phyloP scores from a whole-genome alignment of 2,113 vertebrate species.

The Anser cygnoides region DNA sequence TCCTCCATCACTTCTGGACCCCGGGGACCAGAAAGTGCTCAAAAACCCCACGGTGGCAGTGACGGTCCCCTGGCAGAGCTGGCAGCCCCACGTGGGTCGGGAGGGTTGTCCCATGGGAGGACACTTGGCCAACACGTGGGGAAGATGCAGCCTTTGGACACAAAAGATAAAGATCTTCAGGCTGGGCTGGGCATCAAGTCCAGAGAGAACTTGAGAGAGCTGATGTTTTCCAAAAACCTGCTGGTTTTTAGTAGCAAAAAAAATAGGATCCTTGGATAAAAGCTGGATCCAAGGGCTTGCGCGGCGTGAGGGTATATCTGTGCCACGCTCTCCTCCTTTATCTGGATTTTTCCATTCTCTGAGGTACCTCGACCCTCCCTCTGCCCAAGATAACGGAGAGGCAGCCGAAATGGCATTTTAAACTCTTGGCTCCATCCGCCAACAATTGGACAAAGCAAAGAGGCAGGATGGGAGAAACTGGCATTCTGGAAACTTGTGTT shows the following conservation, averaged over 20 bases:
- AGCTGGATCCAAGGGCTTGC: not conserved
- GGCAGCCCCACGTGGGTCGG: not conserved
- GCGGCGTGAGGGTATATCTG: not conserved
- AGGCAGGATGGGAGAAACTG: conserved; percentile 64
- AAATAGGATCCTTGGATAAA: not conserved
- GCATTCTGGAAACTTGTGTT: conserved; percentile 49
- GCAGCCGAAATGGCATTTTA: conserved; percentile 52
- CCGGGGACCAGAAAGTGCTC: not conserved
- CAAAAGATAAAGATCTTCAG: not conserved
- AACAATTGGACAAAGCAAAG: conserved; percentile 67
- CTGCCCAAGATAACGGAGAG: conserved; percentile 61
- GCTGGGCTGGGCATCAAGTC: not conserved
- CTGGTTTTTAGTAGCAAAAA: not conserved
- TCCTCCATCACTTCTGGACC: not conserved
- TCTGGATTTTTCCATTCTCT: not conserved
- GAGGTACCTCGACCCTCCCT: conserved; percentile 33
- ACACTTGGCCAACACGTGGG: not conserved
- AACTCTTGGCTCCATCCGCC: conserved; percentile 51
- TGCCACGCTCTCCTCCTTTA: not conserved
- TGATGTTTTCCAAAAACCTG: not conserved
- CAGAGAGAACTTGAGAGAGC: not conserved
- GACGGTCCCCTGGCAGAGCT: fast-evolving
- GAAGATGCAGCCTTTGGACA: not conserved
- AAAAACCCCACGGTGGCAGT: too few species aligned
- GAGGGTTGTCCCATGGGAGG: not conserved